These are phyloP conservation scores for Paelopatides confundens DNA, from an alignment of 53 echinoderm and acorn worm genomes.

Conservation along the genomic window DNA sequence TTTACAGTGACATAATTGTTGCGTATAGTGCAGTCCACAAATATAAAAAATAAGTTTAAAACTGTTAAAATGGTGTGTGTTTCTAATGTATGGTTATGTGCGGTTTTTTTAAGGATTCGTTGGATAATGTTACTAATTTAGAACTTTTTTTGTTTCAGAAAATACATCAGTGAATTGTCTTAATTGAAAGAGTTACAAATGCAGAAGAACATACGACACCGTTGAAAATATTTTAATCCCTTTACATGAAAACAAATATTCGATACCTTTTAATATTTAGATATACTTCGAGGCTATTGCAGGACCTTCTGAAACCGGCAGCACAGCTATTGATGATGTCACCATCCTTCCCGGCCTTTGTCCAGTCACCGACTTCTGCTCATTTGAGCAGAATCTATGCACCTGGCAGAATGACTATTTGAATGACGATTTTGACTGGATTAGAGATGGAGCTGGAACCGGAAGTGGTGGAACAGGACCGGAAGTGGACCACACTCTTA, in stretches of 20 bases:
- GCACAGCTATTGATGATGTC: constrained; percentile 89
- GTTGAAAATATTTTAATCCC: too few species aligned
- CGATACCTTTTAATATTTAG: constrained; percentile 52
- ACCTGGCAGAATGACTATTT: constrained; percentile 83
- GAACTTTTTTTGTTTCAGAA: neutral
- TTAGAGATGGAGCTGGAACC: constrained; percentile 76
- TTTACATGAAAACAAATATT: too few species aligned
- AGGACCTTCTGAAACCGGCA: constrained; percentile 56
- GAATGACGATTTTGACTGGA: constrained; percentile 94
- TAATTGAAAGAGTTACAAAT: too few species aligned
- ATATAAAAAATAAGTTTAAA: too few species aligned
- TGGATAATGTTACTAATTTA: too few species aligned
- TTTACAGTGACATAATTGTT: too few species aligned
- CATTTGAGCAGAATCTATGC: constrained; percentile 82
- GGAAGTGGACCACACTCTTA: constrained; percentile 81
- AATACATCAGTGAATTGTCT: too few species aligned
- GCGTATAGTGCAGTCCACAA: too few species aligned
- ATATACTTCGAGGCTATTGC: constrained; percentile 73
- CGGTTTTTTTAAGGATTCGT: too few species aligned
- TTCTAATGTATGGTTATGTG: too few species aligned
- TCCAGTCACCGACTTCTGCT: constrained; percentile 79
- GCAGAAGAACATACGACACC: too few species aligned
- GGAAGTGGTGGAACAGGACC: constrained; percentile 87
- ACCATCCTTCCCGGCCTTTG: constrained; percentile 65
- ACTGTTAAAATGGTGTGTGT: too few species aligned